Base-by-base conservation (phyloP, 2,113 vertebrate species). In the Anhinga anhinga region DNA sequence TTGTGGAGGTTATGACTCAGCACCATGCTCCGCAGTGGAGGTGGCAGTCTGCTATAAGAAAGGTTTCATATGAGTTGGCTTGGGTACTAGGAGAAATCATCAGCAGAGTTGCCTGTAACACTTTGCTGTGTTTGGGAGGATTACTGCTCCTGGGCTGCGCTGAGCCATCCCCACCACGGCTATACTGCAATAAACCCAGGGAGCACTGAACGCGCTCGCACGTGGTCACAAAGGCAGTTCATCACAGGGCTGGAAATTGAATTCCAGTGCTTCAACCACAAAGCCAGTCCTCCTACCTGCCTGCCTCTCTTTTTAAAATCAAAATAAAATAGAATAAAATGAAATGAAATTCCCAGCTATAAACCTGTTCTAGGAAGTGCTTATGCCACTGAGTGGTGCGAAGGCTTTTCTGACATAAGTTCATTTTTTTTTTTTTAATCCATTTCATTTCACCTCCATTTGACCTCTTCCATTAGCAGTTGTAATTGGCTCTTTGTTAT, bases 401-500 rank as follows among this genome's bases (percentile, higher is more conserved):
- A 21, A 52, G 25, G 49, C 50, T 58, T 90, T 92, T 83, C 89
- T 86, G 63, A 62, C 66, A 59, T 78, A 47, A 40, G 52, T 78
- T 91, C 45, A 34, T 63, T 55, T 87, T 86, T 86, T 66, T 90
- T 91, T 44, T 44, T 81, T 77, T 34, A 88, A 95, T 95, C 61
- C 59, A 21, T 84, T 73, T 65, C 36, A 36, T 86, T 90, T 96
- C 93, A 95, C 84, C 77, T 69, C 65, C 67, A 45, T 81, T 81
- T 87, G 85, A 85, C 78, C 93, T 61, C 82, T 73, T 92, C 61
- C 61, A 58, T 88, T 88, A 84, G 78, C 61, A 95, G 40, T 50
- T 82, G 71, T 92, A 95, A 94, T 95, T 88, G 66, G 56, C 50
- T 74, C 72, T 97, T 79, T 90, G 59, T 84, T 91, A 71, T 58